Percentiles rank a stretch among this genome's conserved stretches.
phyloP scores from a whole-genome alignment of 2,888 invertebrate genomes.

The Rambutsinella grinnellia region DNA sequence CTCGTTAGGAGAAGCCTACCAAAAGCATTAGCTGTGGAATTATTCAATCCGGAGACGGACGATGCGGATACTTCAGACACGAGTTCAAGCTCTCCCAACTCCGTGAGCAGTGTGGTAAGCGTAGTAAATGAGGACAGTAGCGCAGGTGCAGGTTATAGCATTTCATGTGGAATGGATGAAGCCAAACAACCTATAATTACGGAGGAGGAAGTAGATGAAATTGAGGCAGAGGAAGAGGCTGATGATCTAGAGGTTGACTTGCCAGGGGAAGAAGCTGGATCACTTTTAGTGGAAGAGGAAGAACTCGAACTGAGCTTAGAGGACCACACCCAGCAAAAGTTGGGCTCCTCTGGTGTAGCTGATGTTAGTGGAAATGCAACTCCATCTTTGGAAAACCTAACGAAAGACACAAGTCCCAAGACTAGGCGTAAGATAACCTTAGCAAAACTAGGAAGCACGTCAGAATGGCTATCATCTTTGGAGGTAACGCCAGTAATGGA shows the following conservation, averaged over 20 bases:
- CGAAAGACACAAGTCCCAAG: constrained; percentile 75
- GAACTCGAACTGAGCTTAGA: constrained; percentile 11
- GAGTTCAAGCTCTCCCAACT: constrained; percentile 88
- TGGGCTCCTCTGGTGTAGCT: constrained; percentile 69
- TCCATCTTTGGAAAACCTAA: constrained; percentile 77
- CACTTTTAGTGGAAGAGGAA: constrained; percentile 14
- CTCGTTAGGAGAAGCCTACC: constrained; percentile 72
- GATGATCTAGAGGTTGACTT: constrained; percentile 13
- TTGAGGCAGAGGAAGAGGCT: constrained; percentile 25
- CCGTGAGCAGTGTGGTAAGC: constrained; percentile 87
- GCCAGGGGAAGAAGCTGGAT: constrained; percentile 24
- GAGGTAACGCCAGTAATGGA: constrained; percentile 69
- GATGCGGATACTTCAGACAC: constrained; percentile 88
- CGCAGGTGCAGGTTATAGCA: constrained; percentile 5
- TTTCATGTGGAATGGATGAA: constrained; percentile 20
- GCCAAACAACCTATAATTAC: constrained; percentile 32
- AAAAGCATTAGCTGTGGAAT: constrained; percentile 82
- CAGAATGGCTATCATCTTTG: constrained; percentile 69
- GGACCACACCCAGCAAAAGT: constrained; percentile 7
- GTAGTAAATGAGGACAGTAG: constrained; percentile 76
- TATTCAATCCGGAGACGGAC: constrained; percentile 92
- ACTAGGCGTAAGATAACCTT: constrained; percentile 71
- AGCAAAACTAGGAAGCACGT: constrained; percentile 67
- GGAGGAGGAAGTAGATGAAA: constrained; percentile 40
- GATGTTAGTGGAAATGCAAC: constrained; percentile 79